Conservation (phyloP, 2,113 vertebrate species). For the Montifringilla adamsi region DNA sequence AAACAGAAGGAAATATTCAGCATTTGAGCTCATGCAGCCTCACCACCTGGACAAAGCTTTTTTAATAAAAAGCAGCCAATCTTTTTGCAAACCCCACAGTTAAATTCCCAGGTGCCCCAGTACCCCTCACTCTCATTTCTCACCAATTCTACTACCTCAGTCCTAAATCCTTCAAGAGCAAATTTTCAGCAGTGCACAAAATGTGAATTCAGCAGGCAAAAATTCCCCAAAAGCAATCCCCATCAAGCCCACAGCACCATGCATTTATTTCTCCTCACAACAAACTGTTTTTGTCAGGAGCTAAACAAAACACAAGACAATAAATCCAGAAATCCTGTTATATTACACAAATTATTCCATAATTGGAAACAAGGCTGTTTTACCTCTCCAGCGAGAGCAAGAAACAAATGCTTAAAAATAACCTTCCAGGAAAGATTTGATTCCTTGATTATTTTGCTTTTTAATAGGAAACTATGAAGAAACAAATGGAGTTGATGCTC, state of each 20-base stretch:
- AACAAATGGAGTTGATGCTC: not conserved
- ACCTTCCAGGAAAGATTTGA: slow-evolving; percentile 39
- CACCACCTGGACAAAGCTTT: not conserved
- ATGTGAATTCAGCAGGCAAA: slow-evolving; percentile 27
- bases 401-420: slow-evolving; percentile 50
- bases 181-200: not conserved
- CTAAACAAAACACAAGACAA: slow-evolving; percentile 24
- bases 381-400: slow-evolving; percentile 4
- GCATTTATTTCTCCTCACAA: slow-evolving; percentile 4
- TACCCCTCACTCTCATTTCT: not conserved
- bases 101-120: not conserved
- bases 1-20: not conserved
- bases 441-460: slow-evolving; percentile 30
- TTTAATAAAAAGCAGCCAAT: slow-evolving; percentile 1
- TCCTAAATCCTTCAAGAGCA: slow-evolving; percentile 21
- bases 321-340: slow-evolving; percentile 39
- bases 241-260: not conserved
- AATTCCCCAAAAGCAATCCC: not conserved
- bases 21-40: not conserved
- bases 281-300: not conserved
- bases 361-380: slow-evolving; percentile 46
- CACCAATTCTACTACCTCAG: not conserved
- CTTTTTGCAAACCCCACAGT: slow-evolving; percentile 22
- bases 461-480: not conserved
- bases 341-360: slow-evolving; percentile 43